Evolutionary conservation across 2,888 invertebrate species (phyloP).

Genomic region (Calliopum simillimum): DNA sequence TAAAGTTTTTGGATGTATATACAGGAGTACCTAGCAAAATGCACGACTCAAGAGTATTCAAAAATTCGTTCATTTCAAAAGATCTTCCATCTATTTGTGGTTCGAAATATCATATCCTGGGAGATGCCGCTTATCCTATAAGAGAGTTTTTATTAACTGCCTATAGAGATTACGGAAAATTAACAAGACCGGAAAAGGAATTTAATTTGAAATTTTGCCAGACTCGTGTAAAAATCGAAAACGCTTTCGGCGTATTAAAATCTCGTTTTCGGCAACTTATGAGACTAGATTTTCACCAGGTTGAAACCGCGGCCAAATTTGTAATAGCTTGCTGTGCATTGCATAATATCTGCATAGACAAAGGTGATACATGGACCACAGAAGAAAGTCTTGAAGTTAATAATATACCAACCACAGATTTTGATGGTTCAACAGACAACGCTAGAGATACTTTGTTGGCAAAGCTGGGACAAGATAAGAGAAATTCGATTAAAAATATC

Average conservation of each 20-base stretch:
- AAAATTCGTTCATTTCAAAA: constrained; percentile 48
- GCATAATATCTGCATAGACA: constrained; percentile 51
- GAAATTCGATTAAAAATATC: constrained; percentile 29
- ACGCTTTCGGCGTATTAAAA: constrained; percentile 55
- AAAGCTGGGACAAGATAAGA: constrained; percentile 29
- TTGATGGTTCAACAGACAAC: background rate
- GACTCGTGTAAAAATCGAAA: constrained; percentile 55
- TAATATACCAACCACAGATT: too few species aligned
- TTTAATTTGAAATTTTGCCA: constrained; percentile 52
- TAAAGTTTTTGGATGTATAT: constrained; percentile 52
- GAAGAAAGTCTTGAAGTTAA: too few species aligned
- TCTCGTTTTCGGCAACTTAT: constrained; percentile 45
- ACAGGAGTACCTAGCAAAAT: constrained; percentile 54
- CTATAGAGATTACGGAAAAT: constrained; percentile 51
- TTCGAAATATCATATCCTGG: too few species aligned
- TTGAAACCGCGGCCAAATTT: constrained; percentile 46
- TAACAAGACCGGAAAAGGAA: constrained; percentile 47
- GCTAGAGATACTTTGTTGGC: constrained; percentile 6
- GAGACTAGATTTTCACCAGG: constrained; percentile 37
- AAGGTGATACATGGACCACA: too few species aligned
- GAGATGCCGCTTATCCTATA: constrained; percentile 40
- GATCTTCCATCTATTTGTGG: too few species aligned
- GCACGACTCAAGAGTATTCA: constrained; percentile 51
- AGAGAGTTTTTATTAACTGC: constrained; percentile 47
- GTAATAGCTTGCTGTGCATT: constrained; percentile 50